phyloP scores from a whole-genome alignment of 2,113 vertebrate species.

The Vireo altiloquus region DNA sequence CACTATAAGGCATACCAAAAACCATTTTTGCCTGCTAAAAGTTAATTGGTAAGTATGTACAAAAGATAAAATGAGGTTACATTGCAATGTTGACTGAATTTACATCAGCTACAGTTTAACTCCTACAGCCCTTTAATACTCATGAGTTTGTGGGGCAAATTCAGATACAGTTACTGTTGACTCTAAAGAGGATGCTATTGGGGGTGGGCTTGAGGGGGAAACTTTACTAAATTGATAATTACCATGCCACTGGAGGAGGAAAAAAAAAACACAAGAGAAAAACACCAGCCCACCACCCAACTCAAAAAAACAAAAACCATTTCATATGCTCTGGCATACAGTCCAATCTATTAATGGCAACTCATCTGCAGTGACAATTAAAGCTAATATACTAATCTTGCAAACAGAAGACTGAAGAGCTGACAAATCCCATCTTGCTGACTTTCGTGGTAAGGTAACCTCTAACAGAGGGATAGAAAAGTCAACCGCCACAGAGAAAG shows the following conservation, averaged over 20 bases:
- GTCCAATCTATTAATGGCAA: not conserved
- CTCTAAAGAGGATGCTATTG: not conserved
- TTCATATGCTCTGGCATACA: not conserved
- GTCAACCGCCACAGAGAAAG: not conserved
- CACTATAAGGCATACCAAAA: not conserved
- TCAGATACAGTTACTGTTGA: not conserved
- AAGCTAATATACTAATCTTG: not conserved
- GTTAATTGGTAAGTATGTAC: not conserved
- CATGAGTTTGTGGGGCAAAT: not conserved
- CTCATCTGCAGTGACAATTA: not conserved
- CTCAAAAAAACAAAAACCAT: not conserved
- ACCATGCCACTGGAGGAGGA: not conserved
- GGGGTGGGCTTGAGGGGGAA: rapidly evolving
- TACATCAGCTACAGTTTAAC: not conserved
- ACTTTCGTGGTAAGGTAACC: not conserved
- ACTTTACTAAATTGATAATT: not conserved
- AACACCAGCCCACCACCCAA: not conserved
- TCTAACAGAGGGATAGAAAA: not conserved
- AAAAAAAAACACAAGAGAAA: not conserved
- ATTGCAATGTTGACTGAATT: not conserved
- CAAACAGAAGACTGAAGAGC: not conserved
- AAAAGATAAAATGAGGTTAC: not conserved
- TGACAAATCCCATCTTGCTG: not conserved
- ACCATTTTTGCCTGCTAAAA: not conserved
- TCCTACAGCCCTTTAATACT: not conserved